Evolutionary conservation across 1,140 invertebrate genomes (phyloP).

Genomic region (Colletes gigas): DNA sequence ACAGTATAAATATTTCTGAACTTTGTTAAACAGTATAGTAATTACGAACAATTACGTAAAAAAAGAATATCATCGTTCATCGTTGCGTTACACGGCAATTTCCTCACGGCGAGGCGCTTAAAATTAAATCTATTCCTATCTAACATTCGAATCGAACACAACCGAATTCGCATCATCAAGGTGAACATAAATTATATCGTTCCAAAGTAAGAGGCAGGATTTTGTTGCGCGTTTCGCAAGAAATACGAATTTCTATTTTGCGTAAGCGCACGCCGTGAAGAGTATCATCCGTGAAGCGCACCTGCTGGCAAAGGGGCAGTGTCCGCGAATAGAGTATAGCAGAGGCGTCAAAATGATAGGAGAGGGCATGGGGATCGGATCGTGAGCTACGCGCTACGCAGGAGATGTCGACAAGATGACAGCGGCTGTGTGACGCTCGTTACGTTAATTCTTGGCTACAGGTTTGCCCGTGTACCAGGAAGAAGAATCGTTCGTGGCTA

Average conservation of each 20-base stretch:
- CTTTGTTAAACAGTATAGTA: neutral
- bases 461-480: neutral
- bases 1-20: neutral
- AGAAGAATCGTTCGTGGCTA: neutral
- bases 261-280: conserved; percentile 26
- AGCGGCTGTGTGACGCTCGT: conserved; percentile 58
- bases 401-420: conserved; percentile 69
- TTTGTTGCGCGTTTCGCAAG: conserved; percentile 16
- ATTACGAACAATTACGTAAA: neutral
- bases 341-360: conserved; percentile 52
- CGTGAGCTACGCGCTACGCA: conserved; percentile 57
- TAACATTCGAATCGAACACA: neutral
- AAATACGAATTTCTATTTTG: conserved; percentile 33
- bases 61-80: neutral
- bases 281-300: conserved; percentile 35
- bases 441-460: conserved; percentile 19
- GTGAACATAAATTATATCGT: neutral
- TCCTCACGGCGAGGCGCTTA: too few species aligned
- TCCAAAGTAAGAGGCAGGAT: neutral
- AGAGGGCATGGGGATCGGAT: conserved; percentile 55
- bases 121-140: neutral
- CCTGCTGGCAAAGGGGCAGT: conserved; percentile 33
- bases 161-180: neutral
- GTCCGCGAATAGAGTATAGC: conserved; percentile 41
- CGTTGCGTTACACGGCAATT: neutral